Evolutionary conservation across 2,888 invertebrate genomes (phyloP).

Genomic region (Brachylomia viminalis): DNA sequence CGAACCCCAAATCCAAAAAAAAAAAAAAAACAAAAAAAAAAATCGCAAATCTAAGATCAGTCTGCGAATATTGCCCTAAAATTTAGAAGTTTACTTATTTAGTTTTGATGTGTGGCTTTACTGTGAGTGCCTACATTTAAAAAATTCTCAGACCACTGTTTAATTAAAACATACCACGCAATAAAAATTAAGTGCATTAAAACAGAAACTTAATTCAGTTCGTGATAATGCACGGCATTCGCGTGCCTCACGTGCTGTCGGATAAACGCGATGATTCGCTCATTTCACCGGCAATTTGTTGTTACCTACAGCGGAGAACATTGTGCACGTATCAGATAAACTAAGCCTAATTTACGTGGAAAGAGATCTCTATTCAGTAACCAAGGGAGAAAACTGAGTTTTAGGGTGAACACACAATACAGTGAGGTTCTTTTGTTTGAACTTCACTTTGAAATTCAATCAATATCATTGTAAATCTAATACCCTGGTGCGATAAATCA

Average conservation of each 20-base stretch:
- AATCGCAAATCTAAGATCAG: no score
- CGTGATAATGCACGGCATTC: conserved; percentile 50
- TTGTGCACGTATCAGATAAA: conserved; percentile 73
- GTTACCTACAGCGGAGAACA: conserved; percentile 45
- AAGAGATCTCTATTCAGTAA: conserved; percentile 59
- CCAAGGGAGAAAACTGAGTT: conserved; percentile 11
- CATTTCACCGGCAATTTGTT: conserved; percentile 65
- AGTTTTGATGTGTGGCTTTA: no score
- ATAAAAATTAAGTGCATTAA: conserved; percentile 40
- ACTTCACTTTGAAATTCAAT: neutral
- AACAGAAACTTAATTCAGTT: conserved; percentile 52
- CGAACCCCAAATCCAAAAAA: no score
- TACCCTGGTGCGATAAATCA: no score
- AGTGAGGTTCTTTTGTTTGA: neutral
- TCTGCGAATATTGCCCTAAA: neutral
- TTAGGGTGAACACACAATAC: neutral
- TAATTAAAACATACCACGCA: conserved; percentile 52
- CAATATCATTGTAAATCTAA: no score
- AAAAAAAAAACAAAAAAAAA: no score
- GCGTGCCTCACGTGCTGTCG: conserved; percentile 63
- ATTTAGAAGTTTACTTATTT: neutral
- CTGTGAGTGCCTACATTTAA: conserved; percentile 6
- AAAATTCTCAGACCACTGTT: conserved; percentile 22
- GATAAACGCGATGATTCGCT: conserved; percentile 55
- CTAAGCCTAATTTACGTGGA: conserved; percentile 60